A percentile compares a stretch with the other conserved stretches of the same genome.
Evolutionary conservation across 1,140 invertebrate species (phyloP).

Genomic region (Linepithema humile): DNA sequence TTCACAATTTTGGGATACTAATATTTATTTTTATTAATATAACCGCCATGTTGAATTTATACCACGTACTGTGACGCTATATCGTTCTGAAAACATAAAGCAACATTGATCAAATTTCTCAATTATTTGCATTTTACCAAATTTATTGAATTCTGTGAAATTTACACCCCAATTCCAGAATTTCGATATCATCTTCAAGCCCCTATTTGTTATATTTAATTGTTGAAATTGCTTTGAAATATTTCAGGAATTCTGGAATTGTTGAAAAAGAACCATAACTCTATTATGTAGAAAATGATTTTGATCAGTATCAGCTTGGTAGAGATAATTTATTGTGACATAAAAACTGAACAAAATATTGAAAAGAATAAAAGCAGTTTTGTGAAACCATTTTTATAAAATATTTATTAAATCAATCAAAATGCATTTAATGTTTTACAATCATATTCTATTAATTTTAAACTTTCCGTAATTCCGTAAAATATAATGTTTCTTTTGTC

Average conservation of each 20-base stretch:
- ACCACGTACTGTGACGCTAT: neutral
- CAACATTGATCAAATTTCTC: neutral
- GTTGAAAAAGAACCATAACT: too few relatives aligned
- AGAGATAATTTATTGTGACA: neutral
- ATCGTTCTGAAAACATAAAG: neutral
- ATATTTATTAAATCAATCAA: neutral
- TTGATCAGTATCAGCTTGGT: too few relatives aligned
- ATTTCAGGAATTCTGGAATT: too few relatives aligned
- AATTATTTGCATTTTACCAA: slow-evolving; percentile 1
- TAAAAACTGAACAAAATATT: neutral
- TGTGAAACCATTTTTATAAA: neutral
- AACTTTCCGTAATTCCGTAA: too few relatives aligned
- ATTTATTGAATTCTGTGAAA: neutral
- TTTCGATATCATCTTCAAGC: too few relatives aligned
- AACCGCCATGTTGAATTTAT: neutral
- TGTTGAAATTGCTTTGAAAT: too few relatives aligned
- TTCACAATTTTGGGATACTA: neutral
- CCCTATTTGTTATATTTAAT: too few relatives aligned
- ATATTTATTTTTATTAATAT: neutral
- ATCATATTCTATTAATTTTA: neutral
- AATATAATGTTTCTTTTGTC: neutral
- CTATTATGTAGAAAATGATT: too few relatives aligned
- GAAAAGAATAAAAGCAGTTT: neutral
- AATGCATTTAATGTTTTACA: neutral
- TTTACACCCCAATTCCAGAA: too few relatives aligned